Evolutionary conservation across 2,113 vertebrate genomes (phyloP).

Genomic region (Cromileptes altivelis): DNA sequence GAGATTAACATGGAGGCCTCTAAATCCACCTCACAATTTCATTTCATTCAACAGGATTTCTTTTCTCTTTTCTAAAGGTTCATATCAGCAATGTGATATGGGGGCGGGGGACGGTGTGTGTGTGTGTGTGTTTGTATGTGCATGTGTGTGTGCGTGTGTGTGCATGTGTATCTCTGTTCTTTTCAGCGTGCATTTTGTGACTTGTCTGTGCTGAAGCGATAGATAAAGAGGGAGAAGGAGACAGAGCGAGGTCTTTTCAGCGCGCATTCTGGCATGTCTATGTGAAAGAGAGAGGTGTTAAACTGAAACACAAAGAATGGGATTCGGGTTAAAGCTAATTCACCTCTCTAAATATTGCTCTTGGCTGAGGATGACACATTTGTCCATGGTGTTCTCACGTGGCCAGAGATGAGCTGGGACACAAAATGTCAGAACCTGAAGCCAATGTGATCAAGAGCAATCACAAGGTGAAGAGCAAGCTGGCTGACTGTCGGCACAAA

Average conservation of each 20-base stretch:
- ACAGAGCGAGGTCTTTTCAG: constrained; percentile 37
- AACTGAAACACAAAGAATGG: constrained; percentile 42
- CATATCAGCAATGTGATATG: constrained; percentile 64
- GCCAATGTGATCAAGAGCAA: constrained; percentile 68
- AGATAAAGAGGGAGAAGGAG: constrained; percentile 40
- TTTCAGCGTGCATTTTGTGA: constrained; percentile 51
- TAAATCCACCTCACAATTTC: constrained; percentile 68
- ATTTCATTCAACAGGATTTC: constrained; percentile 70
- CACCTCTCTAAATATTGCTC: constrained; percentile 57
- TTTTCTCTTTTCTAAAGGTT: constrained; percentile 65
- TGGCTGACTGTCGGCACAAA: constrained; percentile 64
- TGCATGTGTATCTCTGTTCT: constrained; percentile 49
- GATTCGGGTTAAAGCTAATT: constrained; percentile 59
- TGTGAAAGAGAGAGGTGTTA: constrained; percentile 50
- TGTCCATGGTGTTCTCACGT: constrained; percentile 57
- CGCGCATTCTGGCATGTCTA: constrained; percentile 43
- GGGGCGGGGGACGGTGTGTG: constrained; percentile 3
- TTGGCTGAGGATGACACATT: constrained; percentile 60
- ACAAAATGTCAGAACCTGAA: constrained; percentile 64
- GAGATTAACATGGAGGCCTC: constrained; percentile 70
- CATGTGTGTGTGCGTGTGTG: constrained; percentile 7
- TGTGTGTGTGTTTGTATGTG: neutral
- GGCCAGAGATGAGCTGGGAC: constrained; percentile 56
- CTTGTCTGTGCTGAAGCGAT: constrained; percentile 40
- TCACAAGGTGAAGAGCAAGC: constrained; percentile 66